Evolutionary conservation across 2,113 vertebrate species (phyloP).

Genomic region (Chaetodon auriga): DNA sequence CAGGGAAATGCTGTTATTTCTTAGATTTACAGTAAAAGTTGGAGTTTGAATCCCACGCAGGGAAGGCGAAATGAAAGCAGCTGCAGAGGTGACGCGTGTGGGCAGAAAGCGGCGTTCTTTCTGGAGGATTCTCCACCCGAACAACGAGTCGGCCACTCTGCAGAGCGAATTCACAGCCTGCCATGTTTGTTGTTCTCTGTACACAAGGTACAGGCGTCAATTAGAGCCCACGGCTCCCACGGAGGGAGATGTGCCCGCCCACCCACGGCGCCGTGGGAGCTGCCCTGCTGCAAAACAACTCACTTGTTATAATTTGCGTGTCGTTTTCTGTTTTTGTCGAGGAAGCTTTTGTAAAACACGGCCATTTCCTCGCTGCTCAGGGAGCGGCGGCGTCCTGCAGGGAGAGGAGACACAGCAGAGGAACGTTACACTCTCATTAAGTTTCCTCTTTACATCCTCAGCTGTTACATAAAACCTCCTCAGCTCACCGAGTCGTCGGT

Average conservation of each 20-base stretch:
- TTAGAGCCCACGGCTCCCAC: conserved; percentile 8
- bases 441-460: conserved; percentile 5
- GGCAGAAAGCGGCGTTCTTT: background rate
- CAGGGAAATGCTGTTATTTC: too few relatives aligned
- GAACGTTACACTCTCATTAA: background rate
- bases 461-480: background rate
- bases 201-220: background rate
- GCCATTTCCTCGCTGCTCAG: conserved; percentile 94
- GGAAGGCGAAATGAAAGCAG: background rate
- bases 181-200: conserved; percentile 1
- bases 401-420: conserved; percentile 32
- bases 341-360: conserved; percentile 93
- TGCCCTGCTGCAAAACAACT: conserved; percentile 44
- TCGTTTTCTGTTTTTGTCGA: conserved; percentile 90
- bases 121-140: background rate
- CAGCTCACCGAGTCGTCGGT: background rate
- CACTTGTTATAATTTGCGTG: conserved; percentile 94
- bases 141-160: conserved; percentile 16
- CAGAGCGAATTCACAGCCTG: conserved; percentile 14
- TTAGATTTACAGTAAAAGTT: background rate
- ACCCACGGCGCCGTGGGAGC: background rate
- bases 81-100: conserved; percentile 13
- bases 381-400: conserved; percentile 86
- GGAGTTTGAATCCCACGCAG: background rate
- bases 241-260: background rate